Conservation (phyloP, 2,113 vertebrate species). For the Todiramphus saurophagus region DNA sequence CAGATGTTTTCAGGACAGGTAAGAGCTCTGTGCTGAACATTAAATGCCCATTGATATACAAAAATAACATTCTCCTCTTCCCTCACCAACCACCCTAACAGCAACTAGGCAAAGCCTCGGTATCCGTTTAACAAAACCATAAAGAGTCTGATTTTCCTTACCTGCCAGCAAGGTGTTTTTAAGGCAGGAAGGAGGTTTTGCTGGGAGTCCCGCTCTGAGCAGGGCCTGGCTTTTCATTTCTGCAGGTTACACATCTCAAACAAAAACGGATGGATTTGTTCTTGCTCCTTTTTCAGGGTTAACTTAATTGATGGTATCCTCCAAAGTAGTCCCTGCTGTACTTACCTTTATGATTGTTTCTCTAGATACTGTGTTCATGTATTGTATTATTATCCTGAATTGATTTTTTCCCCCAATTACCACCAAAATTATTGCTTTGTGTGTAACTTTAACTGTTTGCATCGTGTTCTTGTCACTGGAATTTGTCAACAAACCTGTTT, state of each 20-base stretch:
- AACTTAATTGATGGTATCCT: background rate
- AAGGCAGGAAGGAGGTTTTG: background rate
- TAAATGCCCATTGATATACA: background rate
- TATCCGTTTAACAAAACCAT: background rate
- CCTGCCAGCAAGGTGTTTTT: background rate
- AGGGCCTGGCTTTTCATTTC: background rate
- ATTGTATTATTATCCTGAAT: background rate
- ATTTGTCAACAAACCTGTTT: background rate
- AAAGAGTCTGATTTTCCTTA: background rate
- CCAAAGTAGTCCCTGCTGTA: background rate
- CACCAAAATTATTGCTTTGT: background rate
- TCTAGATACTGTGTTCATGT: background rate
- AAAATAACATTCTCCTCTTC: background rate
- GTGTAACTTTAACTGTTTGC: background rate
- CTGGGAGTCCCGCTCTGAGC: background rate
- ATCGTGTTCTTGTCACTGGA: background rate
- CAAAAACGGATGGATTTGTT: background rate
- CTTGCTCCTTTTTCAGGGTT: background rate
- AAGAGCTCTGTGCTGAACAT: background rate
- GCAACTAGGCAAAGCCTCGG: background rate
- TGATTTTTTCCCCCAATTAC: background rate
- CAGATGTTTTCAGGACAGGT: background rate
- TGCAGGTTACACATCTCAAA: background rate
- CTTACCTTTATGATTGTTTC: conserved; percentile 2
- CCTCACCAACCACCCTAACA: background rate